These are phyloP conservation scores for Oxyura jamaicensis DNA, from an alignment of 2,113 vertebrate species.

Conservation along the genomic window DNA sequence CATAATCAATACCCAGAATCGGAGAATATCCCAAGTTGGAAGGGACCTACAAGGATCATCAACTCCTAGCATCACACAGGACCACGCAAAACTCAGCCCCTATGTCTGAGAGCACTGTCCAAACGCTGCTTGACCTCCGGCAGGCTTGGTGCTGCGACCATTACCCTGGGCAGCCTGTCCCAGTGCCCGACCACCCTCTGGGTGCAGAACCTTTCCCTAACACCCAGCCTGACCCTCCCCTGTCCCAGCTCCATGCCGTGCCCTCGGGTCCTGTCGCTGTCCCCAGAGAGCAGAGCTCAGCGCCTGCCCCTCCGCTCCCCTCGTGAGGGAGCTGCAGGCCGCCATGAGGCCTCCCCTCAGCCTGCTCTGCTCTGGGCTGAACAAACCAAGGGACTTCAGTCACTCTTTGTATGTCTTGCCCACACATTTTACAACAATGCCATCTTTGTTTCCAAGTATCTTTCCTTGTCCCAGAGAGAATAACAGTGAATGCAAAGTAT, in stretches of 20 bases:
- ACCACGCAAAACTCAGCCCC: too few relatives aligned
- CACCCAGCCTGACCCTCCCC: not conserved
- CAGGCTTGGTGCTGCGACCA: too few relatives aligned
- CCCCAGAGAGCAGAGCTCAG: not conserved
- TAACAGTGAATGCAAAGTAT: not conserved
- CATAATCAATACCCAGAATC: fast-evolving
- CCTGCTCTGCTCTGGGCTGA: too few relatives aligned
- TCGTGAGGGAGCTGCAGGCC: too few relatives aligned
- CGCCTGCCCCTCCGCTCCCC: not conserved
- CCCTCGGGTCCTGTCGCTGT: not conserved
- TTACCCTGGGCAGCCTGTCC: too few relatives aligned
- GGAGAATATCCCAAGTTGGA: too few relatives aligned
- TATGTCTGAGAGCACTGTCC: too few relatives aligned
- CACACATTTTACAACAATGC: not conserved
- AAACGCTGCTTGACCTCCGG: too few relatives aligned
- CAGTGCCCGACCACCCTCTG: too few relatives aligned
- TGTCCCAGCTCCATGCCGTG: not conserved
- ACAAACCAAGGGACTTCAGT: not conserved
- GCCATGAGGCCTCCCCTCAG: too few relatives aligned
- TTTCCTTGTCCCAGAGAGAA: not conserved
- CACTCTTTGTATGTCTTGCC: not conserved
- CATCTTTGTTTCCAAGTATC: not conserved
- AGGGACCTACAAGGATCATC: too few relatives aligned
- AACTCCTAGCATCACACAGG: too few relatives aligned
- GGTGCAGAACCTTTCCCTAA: not conserved